Base-by-base conservation (phyloP, 2,113 vertebrate species). In the Bambusicola thoracicus region DNA sequence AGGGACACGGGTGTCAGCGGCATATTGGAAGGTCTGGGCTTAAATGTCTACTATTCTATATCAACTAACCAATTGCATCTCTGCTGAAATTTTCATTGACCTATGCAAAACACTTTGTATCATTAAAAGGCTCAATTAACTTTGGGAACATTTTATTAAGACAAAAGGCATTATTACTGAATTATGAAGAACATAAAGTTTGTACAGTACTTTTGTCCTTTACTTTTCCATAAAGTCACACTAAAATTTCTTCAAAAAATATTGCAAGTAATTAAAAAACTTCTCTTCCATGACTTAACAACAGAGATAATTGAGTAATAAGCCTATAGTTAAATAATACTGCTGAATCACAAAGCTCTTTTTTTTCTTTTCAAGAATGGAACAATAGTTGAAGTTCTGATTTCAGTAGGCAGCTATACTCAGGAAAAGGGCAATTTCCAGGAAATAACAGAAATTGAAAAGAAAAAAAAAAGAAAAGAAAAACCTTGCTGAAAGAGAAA, bases 221-320 rank as follows among this genome's bases (percentile, higher is more conserved):
- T 65, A 93, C 89, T 94, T 94, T 95, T 73, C 70, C 70, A 65
- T 88, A 69, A 93, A 92, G 86, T 92, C 81, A 86, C n/a, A 38
- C 61, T 75, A 84, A 75, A 19, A 74, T 85, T 65, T 78, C 65
- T 88, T 16, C 30, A 59, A 93, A 30, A 89, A 92, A 44, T 46
- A 80, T 12, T 90, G 63, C 43, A 92, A 93, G 77, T 82, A 91
- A 95, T 96, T 95, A 86, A 91, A 90, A 92, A 83, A 30, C 32
- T 87, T 94, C 91, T 96, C 40, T 92, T 96, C 72, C 56, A 34
- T 65, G 68, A 78, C 46, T 96, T 90, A 96, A 72, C 56, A 87
- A 63, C 76, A 81, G 56, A 95, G 79, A 95, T 94, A 96, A 95
- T 32, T 94, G 92, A 96, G 84, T 36, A 95, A 85, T 93, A 96